Base-by-base conservation (phyloP, 2,113 vertebrate species). In the Salvelinus fontinalis region DNA sequence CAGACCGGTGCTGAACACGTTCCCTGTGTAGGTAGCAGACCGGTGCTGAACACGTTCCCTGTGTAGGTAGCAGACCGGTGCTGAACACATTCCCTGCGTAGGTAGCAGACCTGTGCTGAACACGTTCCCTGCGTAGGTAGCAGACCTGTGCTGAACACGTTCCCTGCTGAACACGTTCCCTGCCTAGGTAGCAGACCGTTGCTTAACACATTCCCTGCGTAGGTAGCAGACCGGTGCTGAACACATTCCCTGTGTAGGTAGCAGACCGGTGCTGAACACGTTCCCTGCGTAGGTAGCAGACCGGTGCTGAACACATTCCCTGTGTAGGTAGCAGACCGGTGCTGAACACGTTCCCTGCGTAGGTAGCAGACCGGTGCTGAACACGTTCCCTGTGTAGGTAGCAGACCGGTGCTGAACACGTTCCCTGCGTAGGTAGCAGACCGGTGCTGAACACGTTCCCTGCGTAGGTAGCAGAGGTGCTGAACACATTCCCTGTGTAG, bases 281-380 rank as follows among this genome's bases (percentile, higher is more conserved):
- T 24, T 29, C 29, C 29, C 29, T 29, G 29, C 0, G n/a, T 71
- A 96, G 95, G 87, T 54, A 49, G 18, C 9, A 78, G 82, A 1
- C 74, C 87, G 20, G 51, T 69, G 14, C 83, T 81, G 1, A 79
- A 89, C 5, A 27, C 26, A 2, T 27, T 27, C 26, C 26, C 26
- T 27, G 26, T 2, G 2, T 27, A 27, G 26, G 26, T 27, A 27
- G 26, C 26, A 27, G 2, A 27, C 26, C 26, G 26, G 26, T 26
- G 26, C 26, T 27, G 26, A 27, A 27, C 26, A 27, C 26, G 2
- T 34, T 34, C 34, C 34, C 31, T 60, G 51, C n/a, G 22, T 71
- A 96, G 95, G 87, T 54, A 49, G 18, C 9, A 78, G 82, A 1
- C 73, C 87, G 22, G 49, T 70, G 14, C 83, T 80, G 1, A 79